A percentile compares a stretch with the other conserved stretches of the same genome.
Evolutionary conservation across 2,888 invertebrate species (phyloP).

Genomic region (Temnothorax rugatulus): DNA sequence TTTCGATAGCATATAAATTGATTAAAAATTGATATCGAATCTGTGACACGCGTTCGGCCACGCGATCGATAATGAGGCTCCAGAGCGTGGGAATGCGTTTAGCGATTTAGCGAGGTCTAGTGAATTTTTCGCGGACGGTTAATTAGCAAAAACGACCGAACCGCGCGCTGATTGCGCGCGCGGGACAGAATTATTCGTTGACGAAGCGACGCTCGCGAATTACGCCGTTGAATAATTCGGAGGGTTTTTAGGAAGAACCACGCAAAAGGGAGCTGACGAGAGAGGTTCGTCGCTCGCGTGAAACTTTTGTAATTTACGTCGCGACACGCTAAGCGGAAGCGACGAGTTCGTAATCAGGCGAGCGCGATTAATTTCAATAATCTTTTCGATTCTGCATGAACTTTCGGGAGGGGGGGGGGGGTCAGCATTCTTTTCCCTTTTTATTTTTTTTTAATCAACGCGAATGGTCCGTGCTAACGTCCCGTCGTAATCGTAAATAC

Average conservation of each 20-base stretch:
- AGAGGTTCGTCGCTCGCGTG: conserved; percentile 32
- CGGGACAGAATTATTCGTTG: conserved; percentile 48
- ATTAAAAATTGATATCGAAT: conserved; percentile 22
- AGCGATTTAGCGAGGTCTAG: conserved; percentile 44
- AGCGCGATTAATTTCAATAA: conserved; percentile 45
- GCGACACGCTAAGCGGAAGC: not conserved
- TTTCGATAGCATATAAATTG: not conserved
- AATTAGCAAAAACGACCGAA: conserved; percentile 50
- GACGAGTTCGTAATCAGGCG: conserved; percentile 12
- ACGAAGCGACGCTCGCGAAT: conserved; percentile 48
- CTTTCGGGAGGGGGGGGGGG: not conserved
- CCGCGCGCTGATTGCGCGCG: conserved; percentile 44
- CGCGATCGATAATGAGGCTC: conserved; percentile 34
- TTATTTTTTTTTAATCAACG: not conserved
- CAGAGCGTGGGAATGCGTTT: conserved; percentile 12
- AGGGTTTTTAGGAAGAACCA: conserved; percentile 45
- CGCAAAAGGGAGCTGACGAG: conserved; percentile 20
- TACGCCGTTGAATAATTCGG: conserved; percentile 53
- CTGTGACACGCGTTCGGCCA: not conserved
- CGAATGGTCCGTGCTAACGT: not conserved
- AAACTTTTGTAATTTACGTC: conserved; percentile 46
- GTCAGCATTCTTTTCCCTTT: not conserved
- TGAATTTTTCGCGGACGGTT: conserved; percentile 47
- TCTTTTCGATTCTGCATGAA: conserved; percentile 10
- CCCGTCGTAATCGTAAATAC: conserved; percentile 11